Evolutionary conservation across 1,140 invertebrate species (phyloP).

Genomic region (Drosophila ambigua): DNA sequence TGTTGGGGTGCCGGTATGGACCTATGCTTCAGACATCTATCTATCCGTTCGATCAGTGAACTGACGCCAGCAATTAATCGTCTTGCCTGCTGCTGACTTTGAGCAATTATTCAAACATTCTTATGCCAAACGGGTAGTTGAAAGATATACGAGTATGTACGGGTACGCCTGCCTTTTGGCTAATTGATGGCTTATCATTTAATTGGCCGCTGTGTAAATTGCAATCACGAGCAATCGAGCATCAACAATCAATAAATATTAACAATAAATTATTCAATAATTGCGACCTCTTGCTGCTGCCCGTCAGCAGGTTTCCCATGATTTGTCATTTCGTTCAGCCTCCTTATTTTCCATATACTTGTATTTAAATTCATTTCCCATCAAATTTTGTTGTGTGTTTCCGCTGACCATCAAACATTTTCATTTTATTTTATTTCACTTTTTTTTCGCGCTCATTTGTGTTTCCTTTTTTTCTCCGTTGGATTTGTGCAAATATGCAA

Average conservation of each 20-base stretch:
- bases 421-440: conserved; percentile 16
- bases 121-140: conserved; percentile 31
- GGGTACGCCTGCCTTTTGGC: background rate
- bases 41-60: conserved; percentile 15
- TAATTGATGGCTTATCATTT: conserved; percentile 38
- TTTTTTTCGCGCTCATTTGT: conserved; percentile 19
- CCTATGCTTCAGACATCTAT: conserved; percentile 8
- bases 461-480: conserved; percentile 26
- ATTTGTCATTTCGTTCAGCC: conserved; percentile 33
- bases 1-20: background rate
- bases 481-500: conserved; percentile 71
- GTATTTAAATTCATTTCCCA: conserved; percentile 57
- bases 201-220: conserved; percentile 52
- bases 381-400: conserved; percentile 24
- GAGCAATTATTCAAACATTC: conserved; percentile 65
- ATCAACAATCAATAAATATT: conserved; percentile 46
- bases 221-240: conserved; percentile 24
- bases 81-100: conserved; percentile 56
- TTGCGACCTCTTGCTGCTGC: conserved; percentile 5
- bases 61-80: conserved; percentile 60
- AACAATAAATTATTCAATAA: conserved; percentile 39
- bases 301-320: conserved; percentile 6
- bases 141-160: background rate
- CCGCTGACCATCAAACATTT: conserved; percentile 35
- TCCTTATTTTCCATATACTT: conserved; percentile 33